Evolutionary conservation across 2,888 invertebrate genomes (phyloP), one percentile per base, ranked within the genome.

Genomic region (Corythucha ciliata): DNA sequence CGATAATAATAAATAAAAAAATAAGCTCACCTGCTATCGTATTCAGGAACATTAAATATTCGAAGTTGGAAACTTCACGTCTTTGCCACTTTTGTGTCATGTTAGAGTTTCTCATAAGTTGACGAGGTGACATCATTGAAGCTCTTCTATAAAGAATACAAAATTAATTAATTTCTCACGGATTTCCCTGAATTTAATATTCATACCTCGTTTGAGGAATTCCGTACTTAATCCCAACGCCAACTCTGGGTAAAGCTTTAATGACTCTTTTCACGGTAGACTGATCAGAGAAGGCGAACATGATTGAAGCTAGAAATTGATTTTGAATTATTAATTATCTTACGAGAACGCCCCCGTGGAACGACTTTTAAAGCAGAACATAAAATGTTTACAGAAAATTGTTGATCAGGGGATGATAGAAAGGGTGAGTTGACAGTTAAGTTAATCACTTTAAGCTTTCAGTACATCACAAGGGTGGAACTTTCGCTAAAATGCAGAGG

Each of bases 11-110:
- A n/a, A n/a, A n/a, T n/a, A n/a, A n/a, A n/a, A n/a, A n/a, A n/a
- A n/a, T n/a, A n/a, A n/a, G n/a, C 78, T 76, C 65, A 88, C 89
- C 94, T 55, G 98, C 97, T 60, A 99, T 96, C 16, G 98, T 99
- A 70, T 99, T 99, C 60, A 99, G 81, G 75, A 98, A 99, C 97
- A 99, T 99, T 63, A 99, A 79, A 70, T 99, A 99, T 73, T 99
- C 98, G 72, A 98, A 99, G 74, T 99, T 99, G 57, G 96, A 94
- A 64, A 99, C 97, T 72, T 99, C 98, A 37, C 98, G 76, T 21
- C 96, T 78, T 70, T 97, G 97, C 98, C 98, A 98, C 71, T 94
- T 91, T 72, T 94, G 93, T 41, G 96, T 97, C 98, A 99, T 99
- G 72, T 97, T 96, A 21, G 97, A 97, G 74, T 93, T 90, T 64